These are phyloP conservation scores for Sitodiplosis mosellana DNA, from an alignment of 1,140 invertebrate genomes.

Conservation along the genomic window DNA sequence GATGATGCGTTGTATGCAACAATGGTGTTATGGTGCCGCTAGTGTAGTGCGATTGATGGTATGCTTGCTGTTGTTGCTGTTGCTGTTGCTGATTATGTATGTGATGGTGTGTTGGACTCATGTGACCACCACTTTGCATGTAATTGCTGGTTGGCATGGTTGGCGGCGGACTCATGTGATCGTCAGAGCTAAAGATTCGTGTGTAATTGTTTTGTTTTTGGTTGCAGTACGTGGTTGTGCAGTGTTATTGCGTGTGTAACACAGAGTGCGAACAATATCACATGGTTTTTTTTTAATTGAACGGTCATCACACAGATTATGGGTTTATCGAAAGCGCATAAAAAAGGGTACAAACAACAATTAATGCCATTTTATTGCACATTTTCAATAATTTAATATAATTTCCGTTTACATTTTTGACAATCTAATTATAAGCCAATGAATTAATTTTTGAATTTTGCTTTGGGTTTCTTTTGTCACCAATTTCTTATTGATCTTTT, in stretches of 20 bases:
- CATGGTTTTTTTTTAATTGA: not conserved
- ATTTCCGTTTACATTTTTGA: too few relatives aligned
- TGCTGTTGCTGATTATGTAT: constrained; percentile 7
- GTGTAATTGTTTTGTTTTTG: not conserved
- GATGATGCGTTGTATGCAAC: not conserved
- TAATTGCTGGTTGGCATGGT: not conserved
- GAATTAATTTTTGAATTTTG: too few relatives aligned
- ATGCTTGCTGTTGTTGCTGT: constrained; percentile 13
- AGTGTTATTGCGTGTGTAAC: not conserved
- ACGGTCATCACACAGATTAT: not conserved
- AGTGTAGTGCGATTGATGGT: constrained; percentile 16
- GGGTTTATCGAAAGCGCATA: too few relatives aligned
- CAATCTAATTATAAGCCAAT: too few relatives aligned
- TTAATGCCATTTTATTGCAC: too few relatives aligned
- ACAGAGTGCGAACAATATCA: too few relatives aligned
- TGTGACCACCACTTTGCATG: not conserved
- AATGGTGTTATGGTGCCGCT: constrained; percentile 2
- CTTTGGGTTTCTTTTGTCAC: too few relatives aligned
- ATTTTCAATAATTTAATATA: too few relatives aligned
- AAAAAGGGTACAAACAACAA: too few relatives aligned
- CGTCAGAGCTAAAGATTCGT: not conserved
- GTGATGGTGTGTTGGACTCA: constrained; percentile 2
- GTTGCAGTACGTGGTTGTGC: not conserved
- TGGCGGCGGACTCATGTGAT: not conserved
- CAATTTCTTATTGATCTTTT: too few relatives aligned